Base-by-base conservation (phyloP, 2,888 invertebrate genomes). In the Tetragonisca angustula region DNA sequence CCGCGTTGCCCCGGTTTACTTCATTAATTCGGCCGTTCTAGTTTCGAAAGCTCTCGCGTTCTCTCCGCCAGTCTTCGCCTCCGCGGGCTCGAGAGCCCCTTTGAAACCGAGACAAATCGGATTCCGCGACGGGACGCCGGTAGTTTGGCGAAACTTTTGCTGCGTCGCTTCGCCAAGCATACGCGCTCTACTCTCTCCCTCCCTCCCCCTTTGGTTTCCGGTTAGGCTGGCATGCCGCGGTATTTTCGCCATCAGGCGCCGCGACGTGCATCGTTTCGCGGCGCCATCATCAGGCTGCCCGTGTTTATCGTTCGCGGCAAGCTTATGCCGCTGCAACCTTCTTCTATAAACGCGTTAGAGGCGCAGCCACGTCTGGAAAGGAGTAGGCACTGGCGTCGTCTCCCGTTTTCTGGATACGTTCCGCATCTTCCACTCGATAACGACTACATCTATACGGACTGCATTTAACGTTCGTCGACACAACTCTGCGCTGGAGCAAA, bases 51-150 rank as follows among this genome's bases (percentile, higher is more conserved):
- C 52, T n/a, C 43, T 43, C 43, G 43, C 43, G 43, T 11, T 17
- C 27, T 17, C 27, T 36, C 15, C 50, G 24, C 52, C 21, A 9
- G 21, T 17, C 52, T 19, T 11, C 54, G 13, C n/a, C 36, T 36
- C n/a, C 56, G 70, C 36, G 19, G 36, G 43, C 65, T 56, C 4
- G 4, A 54, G 52, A 56, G 71, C 71, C 67, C 70, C 81, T 82
- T 82, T 81, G 81, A 68, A 67, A 82, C 71, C 67, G 71, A 81
- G 75, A 82, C 81, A 75, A 82, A 76, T 82, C 82, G 81, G 82
- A 82, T 82, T 75, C 82, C 81, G 36, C 65, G 69, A 62, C 81
- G 81, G 82, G 75, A 75, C 82, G 62, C 75, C 79, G 71, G 21
- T 32, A 75, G 67, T 71, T 43, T 65, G 74, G 74, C 49, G 54